A percentile compares a stretch with the other conserved stretches of the same genome.
Evolutionary conservation across 2,113 vertebrate species (phyloP).

Genomic region (Lathamus discolor): DNA sequence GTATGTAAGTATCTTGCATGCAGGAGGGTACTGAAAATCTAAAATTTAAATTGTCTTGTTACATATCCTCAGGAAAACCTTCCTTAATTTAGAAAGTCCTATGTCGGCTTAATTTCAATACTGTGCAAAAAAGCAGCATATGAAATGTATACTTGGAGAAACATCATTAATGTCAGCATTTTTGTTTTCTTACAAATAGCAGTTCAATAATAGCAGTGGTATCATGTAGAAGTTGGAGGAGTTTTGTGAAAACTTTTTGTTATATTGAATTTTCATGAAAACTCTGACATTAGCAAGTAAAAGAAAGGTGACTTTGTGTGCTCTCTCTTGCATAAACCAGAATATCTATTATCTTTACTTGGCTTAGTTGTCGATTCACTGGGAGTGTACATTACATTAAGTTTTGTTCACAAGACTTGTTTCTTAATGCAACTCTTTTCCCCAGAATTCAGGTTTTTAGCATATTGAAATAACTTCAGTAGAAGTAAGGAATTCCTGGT

Average conservation of each 20-base stretch:
- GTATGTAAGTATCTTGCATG: background rate
- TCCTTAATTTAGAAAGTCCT: background rate
- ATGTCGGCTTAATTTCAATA: background rate
- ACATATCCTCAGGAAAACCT: background rate
- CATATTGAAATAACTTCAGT: background rate
- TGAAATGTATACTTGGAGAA: background rate
- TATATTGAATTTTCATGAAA: slow-evolving; percentile 20
- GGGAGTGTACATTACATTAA: background rate
- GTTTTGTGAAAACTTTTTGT: background rate
- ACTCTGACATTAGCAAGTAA: background rate
- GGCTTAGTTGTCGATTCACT: background rate
- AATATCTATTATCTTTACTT: background rate
- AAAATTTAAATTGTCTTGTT: background rate
- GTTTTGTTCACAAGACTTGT: background rate
- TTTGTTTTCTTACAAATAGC: background rate
- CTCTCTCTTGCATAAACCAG: background rate
- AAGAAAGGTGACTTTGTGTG: background rate
- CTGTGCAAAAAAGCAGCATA: background rate
- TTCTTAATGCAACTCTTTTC: background rate
- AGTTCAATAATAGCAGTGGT: background rate
- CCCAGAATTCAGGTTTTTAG: background rate
- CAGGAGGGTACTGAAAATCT: background rate
- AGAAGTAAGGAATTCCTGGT: background rate
- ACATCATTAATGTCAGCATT: background rate
- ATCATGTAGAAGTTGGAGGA: background rate